These are phyloP conservation scores for Cyclophora punctaria DNA, from an alignment of 2,888 invertebrate species.

Conservation along the genomic window DNA sequence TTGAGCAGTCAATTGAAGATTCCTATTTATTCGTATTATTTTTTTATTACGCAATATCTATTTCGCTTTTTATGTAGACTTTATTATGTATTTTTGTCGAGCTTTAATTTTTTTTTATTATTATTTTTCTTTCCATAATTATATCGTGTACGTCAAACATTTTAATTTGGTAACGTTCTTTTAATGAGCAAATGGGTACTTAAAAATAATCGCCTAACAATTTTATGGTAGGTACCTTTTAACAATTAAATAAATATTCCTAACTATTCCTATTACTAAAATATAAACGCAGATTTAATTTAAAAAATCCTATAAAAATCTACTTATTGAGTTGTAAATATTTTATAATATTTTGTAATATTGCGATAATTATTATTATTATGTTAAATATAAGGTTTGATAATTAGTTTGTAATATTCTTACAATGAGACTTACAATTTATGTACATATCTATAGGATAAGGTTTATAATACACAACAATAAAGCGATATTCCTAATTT, in stretches of 20 bases:
- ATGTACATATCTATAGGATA: conserved; percentile 73
- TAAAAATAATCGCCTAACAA: neutral
- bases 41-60: conserved; percentile 23
- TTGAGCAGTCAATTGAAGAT: conserved; percentile 29
- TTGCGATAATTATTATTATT: conserved; percentile 59
- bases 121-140: neutral
- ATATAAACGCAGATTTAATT: neutral
- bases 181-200: neutral
- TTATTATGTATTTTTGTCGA: conserved; percentile 8
- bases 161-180: too few species aligned
- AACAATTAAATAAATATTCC: neutral
- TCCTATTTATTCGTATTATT: conserved; percentile 29
- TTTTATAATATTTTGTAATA: conserved; percentile 66
- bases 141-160: too few species aligned
- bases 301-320: conserved; percentile 18
- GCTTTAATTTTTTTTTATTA: neutral
- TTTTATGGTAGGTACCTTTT: too few species aligned
- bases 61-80: conserved; percentile 22
- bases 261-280: neutral
- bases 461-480: conserved; percentile 35
- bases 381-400: conserved; percentile 65
- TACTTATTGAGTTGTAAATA: conserved; percentile 63
- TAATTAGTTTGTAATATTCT: conserved; percentile 58
- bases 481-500: conserved; percentile 7
- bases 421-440: conserved; percentile 68